These are phyloP conservation scores for Cydia strobilella DNA, from an alignment of 1,140 invertebrate species.

Conservation along the genomic window DNA sequence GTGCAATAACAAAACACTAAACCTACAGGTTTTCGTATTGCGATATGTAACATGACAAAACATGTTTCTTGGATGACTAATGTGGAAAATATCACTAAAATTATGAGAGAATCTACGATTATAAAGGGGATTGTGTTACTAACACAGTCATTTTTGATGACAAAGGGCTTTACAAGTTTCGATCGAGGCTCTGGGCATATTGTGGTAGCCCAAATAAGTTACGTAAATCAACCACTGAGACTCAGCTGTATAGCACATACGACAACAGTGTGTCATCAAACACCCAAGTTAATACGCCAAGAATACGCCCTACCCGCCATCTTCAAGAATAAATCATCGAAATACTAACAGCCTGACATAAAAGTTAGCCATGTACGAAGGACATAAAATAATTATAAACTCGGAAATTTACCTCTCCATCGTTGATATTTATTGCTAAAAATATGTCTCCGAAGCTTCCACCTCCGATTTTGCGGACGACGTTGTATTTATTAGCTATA, in stretches of 20 bases:
- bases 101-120: slow-evolving; percentile 5
- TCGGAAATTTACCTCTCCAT: slow-evolving; percentile 90
- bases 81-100: not conserved
- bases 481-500: slow-evolving; percentile 95
- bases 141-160: slow-evolving; percentile 14
- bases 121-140: not conserved
- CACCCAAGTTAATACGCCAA: slow-evolving; percentile 37
- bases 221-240: slow-evolving; percentile 29
- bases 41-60: slow-evolving; percentile 13
- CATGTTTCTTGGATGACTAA: slow-evolving; percentile 5
- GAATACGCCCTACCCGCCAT: slow-evolving; percentile 61
- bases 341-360: slow-evolving; percentile 53
- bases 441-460: slow-evolving; percentile 99
- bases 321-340: slow-evolving; percentile 54
- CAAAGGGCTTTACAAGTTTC: slow-evolving; percentile 8
- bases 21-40: slow-evolving; percentile 15
- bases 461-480: slow-evolving; percentile 98
- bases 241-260: not conserved
- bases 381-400: slow-evolving; percentile 35
- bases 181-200: slow-evolving; percentile 19
- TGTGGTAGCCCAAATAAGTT: slow-evolving; percentile 27
- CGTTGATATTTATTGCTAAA: slow-evolving; percentile 96
- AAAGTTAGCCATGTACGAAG: slow-evolving; percentile 37
- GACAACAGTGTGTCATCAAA: slow-evolving; percentile 22
- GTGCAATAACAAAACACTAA: not conserved